These are phyloP conservation scores for Agonopterix alstromeriana DNA, from an alignment of 2,888 invertebrate genomes.

Conservation along the genomic window DNA sequence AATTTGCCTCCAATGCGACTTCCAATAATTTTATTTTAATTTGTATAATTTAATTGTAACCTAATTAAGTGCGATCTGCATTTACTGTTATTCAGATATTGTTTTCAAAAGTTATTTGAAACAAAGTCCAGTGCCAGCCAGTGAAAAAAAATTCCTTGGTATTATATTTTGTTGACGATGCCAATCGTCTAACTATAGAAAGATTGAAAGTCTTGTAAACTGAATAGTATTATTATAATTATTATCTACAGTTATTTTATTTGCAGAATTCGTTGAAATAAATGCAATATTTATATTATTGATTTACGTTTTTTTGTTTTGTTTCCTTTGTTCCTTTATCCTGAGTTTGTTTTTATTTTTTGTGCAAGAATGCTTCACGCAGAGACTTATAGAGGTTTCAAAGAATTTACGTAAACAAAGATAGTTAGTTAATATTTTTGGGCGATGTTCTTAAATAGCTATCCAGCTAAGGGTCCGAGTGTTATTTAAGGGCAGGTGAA, in stretches of 20 bases:
- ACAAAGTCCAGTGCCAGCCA: constrained; percentile 67
- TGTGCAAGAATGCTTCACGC: constrained; percentile 14
- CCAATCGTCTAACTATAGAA: constrained; percentile 42
- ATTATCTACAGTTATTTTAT: constrained; percentile 75
- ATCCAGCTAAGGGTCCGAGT: constrained; percentile 32
- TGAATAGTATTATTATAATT: constrained; percentile 75
- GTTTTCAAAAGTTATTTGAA: constrained; percentile 54
- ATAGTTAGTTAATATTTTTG: constrained; percentile 21
- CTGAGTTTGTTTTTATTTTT: constrained; percentile 47
- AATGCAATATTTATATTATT: constrained; percentile 78
- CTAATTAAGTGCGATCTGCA: constrained; percentile 68
- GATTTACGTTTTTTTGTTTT: constrained; percentile 62
- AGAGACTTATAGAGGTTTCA: constrained; percentile 23
- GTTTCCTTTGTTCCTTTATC: constrained; percentile 47
- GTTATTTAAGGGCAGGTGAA: constrained; percentile 44
- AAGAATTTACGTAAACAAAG: constrained; percentile 26
- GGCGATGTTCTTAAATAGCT: constrained; percentile 21
- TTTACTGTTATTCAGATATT: constrained; percentile 71
- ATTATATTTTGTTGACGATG: constrained; percentile 26
- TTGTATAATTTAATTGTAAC: constrained; percentile 70
- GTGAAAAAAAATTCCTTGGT: constrained; percentile 52
- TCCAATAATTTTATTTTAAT: constrained; percentile 70
- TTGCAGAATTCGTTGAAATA: constrained; percentile 77
- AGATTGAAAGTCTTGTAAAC: constrained; percentile 68
- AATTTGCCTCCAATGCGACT: constrained; percentile 68